Evolutionary conservation across 2,888 invertebrate species (phyloP).

Genomic region (Trissolcus japonicus): DNA sequence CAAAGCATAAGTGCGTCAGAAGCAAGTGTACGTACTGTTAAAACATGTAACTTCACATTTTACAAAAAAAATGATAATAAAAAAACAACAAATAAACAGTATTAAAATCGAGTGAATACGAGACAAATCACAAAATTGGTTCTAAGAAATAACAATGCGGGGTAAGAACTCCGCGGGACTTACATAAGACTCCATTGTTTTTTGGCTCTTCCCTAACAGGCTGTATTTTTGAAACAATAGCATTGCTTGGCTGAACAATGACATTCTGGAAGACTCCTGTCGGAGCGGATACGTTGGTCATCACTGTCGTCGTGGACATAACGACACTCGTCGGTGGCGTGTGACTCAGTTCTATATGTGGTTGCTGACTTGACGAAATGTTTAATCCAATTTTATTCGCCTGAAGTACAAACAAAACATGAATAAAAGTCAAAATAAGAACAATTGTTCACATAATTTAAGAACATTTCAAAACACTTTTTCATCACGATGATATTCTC

Average conservation of each 20-base stretch:
- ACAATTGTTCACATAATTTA: too few species aligned
- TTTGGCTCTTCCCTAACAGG: constrained; percentile 70
- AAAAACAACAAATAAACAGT: constrained; percentile 1
- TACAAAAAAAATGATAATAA: too few species aligned
- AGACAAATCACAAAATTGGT: constrained; percentile 9
- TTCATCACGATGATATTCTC: too few species aligned
- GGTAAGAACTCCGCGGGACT: constrained; percentile 57
- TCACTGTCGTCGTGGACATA: constrained; percentile 69
- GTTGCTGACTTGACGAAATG: constrained; percentile 55
- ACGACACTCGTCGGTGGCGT: constrained; percentile 68
- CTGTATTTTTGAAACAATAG: constrained; percentile 79
- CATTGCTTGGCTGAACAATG: constrained; percentile 88
- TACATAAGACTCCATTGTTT: constrained; percentile 72
- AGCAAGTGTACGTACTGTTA: not conserved
- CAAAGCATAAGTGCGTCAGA: constrained; percentile 2
- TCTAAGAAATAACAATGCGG: not conserved
- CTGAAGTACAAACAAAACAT: constrained; percentile 43
- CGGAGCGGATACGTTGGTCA: constrained; percentile 68
- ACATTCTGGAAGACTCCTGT: constrained; percentile 80
- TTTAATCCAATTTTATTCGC: constrained; percentile 68
- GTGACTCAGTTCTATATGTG: constrained; percentile 68
- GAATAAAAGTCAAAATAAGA: too few species aligned
- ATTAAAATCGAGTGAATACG: too few species aligned
- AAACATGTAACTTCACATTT: too few species aligned
- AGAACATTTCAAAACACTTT: too few species aligned